Percentiles rank a stretch among this genome's conserved stretches.
These are phyloP conservation scores for Mormyrops attenuatus DNA, from an alignment of 2,797 vertebrate species.

Conservation along the genomic window DNA sequence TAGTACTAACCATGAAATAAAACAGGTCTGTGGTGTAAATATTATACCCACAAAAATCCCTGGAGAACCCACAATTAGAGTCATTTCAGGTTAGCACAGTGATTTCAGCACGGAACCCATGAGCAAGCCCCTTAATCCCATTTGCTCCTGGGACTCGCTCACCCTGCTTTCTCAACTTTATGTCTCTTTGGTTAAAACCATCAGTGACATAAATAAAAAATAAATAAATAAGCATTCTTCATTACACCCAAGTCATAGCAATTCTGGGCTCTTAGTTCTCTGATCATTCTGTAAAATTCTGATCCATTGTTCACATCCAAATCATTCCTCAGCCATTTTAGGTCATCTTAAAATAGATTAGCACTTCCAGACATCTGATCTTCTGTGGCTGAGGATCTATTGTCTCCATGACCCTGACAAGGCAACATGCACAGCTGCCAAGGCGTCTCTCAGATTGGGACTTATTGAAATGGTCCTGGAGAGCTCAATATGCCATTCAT, in stretches of 20 bases:
- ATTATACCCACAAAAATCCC: background rate
- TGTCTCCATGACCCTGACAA: background rate
- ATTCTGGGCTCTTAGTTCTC: background rate
- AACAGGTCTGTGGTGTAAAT: background rate
- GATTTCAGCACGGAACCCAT: background rate
- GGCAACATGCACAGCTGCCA: background rate
- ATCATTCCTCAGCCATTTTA: background rate
- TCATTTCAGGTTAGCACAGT: background rate
- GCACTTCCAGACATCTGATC: background rate
- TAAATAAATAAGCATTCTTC: background rate
- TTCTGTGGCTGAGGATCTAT: background rate
- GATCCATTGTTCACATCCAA: background rate
- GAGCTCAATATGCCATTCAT: conserved; percentile 13
- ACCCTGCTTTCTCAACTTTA: background rate
- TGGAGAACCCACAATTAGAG: background rate
- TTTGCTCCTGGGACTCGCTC: background rate
- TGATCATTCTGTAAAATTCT: background rate
- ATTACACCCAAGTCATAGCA: background rate
- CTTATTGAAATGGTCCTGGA: background rate
- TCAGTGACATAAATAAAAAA: background rate
- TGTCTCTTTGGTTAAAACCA: background rate
- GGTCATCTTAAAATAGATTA: background rate
- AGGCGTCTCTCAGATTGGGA: background rate
- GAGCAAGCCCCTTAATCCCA: background rate
- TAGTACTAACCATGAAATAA: background rate